phyloP scores from a whole-genome alignment of 35 echinoderm and acorn worm genomes.

The Holothuria glaberrima region DNA sequence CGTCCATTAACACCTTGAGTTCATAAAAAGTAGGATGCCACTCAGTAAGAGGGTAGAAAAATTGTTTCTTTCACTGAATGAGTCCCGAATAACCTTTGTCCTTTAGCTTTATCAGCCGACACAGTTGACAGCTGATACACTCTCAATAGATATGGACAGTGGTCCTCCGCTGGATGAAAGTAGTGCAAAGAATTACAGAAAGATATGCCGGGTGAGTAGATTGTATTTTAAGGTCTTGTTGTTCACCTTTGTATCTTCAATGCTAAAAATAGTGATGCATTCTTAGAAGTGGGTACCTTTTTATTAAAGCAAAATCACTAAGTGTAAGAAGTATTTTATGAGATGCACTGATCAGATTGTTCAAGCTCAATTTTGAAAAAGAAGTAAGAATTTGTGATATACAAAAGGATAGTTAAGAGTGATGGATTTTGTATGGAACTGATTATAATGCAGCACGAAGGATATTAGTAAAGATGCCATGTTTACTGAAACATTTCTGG shows the following conservation, averaged over 20 bases:
- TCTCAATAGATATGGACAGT: constrained; percentile 74
- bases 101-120: constrained; percentile 31
- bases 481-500: background rate
- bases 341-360: background rate
- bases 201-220: constrained; percentile 73
- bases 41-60: no score
- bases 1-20: no score
- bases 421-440: no score
- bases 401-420: no score
- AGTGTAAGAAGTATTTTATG: no score
- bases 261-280: no score
- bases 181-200: constrained; percentile 92
- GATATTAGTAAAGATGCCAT: background rate
- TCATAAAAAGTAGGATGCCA: no score
- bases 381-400: background rate
- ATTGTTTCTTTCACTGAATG: no score
- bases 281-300: no score
- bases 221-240: background rate
- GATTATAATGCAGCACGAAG: no score
- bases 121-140: constrained; percentile 51
- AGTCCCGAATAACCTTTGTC: background rate
- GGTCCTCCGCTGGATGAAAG: constrained; percentile 78
- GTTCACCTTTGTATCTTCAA: no score
- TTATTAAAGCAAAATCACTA: no score
- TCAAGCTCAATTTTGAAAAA: background rate